Evolutionary conservation across 2,797 vertebrate genomes (phyloP).

Genomic region (Dendrocincla fuliginosa): DNA sequence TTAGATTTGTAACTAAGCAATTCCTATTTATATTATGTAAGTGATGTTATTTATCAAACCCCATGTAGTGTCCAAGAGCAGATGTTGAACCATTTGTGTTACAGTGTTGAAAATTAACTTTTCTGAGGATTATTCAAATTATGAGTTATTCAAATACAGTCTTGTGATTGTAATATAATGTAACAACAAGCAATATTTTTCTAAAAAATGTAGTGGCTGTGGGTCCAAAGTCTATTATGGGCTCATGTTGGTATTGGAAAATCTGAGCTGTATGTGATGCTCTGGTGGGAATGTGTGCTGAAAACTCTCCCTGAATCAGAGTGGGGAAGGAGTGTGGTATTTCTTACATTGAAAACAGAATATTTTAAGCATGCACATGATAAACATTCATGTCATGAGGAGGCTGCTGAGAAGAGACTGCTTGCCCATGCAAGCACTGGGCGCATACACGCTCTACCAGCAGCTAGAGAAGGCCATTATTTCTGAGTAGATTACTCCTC

Average conservation of each 20-base stretch:
- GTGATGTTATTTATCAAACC: conserved; percentile 37
- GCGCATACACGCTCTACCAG: background rate
- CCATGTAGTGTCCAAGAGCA: background rate
- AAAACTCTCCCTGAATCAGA: background rate
- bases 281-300: background rate
- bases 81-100: background rate
- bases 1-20: conserved; percentile 28
- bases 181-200: background rate
- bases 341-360: background rate
- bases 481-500: background rate
- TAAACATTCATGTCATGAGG: background rate
- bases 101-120: background rate
- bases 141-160: background rate
- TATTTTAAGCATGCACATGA: background rate
- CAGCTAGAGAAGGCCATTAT: background rate
- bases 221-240: background rate
- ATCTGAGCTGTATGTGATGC: background rate
- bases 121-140: background rate
- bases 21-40: conserved; percentile 32
- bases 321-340: background rate
- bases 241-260: background rate
- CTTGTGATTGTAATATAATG: background rate
- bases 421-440: background rate
- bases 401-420: background rate
- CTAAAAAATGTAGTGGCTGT: background rate